Conservation (phyloP, 2,797 vertebrate species). For the Hyperoplus immaculatus region DNA sequence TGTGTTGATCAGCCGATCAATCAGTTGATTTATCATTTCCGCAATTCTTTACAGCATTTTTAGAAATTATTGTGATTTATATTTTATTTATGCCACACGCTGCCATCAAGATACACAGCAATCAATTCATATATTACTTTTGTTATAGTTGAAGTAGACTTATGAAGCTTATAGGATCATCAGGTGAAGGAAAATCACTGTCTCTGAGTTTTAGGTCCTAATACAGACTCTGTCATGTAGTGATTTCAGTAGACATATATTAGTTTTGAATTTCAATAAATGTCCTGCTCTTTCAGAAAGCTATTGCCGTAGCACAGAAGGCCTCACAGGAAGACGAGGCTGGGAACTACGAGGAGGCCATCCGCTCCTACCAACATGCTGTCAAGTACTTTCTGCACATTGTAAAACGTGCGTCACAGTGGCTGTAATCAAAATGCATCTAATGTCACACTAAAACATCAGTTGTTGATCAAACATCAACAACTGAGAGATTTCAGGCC, state of each 20-base stretch:
- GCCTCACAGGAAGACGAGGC: conserved; percentile 94
- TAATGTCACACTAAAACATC: conserved; percentile 7
- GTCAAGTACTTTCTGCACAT: conserved; percentile 97
- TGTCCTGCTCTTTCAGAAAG: conserved; percentile 89
- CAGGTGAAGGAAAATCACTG: background rate
- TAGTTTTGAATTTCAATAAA: conserved; percentile 10
- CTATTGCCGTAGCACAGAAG: conserved; percentile 93
- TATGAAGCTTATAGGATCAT: background rate
- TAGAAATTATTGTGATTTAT: background rate
- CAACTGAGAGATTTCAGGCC: background rate
- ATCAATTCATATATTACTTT: background rate
- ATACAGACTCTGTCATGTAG: background rate
- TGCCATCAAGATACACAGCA: background rate
- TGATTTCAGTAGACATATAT: background rate
- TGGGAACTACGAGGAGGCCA: conserved; percentile 94
- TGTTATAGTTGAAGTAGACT: background rate
- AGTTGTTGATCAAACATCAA: background rate
- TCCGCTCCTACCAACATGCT: conserved; percentile 93
- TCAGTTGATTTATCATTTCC: background rate
- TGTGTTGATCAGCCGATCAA: background rate
- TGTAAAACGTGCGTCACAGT: conserved; percentile 91
- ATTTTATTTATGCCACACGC: background rate
- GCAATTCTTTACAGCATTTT: background rate
- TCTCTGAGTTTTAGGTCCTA: background rate
- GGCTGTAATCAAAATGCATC: conserved; percentile 6